A percentile compares a stretch with the other conserved stretches of the same genome.
Conservation (phyloP, 2,113 vertebrate genomes). For the Hippocampus barbouri region DNA sequence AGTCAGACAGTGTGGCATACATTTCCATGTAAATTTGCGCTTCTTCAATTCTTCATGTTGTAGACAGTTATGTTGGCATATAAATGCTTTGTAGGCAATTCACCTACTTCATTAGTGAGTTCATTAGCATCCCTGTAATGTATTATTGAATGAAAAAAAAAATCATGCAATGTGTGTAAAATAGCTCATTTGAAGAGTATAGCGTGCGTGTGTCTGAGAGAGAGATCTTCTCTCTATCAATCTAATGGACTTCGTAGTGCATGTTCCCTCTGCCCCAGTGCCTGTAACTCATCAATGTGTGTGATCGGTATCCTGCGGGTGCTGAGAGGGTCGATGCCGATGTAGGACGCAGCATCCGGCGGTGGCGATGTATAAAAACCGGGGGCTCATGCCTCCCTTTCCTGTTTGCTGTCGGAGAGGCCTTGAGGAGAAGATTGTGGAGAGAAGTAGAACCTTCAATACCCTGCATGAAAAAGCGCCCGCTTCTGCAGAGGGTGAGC, state of each 20-base stretch:
- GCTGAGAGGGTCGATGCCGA: constrained; percentile 47
- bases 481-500: constrained; percentile 5
- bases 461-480: constrained; percentile 20
- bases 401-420: constrained; percentile 20
- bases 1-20: constrained; percentile 10
- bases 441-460: constrained; percentile 23
- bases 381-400: constrained; percentile 7
- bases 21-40: constrained; percentile 31
- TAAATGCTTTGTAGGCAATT: constrained; percentile 29
- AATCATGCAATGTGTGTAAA: not conserved
- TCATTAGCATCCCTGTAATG: constrained; percentile 24
- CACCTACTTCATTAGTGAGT: constrained; percentile 19
- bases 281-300: constrained; percentile 32
- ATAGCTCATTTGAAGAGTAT: not conserved
- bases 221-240: too few species aligned
- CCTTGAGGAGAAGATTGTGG: constrained; percentile 37
- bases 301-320: constrained; percentile 53
- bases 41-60: constrained; percentile 31
- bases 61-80: constrained; percentile 2
- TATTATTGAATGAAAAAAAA: constrained; percentile 7
- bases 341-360: constrained; percentile 66
- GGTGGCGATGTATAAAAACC: constrained; percentile 61
- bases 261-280: constrained; percentile 1
- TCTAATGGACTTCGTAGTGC: not conserved
- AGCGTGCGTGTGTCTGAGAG: too few species aligned